Conservation (phyloP, 2,888 invertebrate species). For the Ormyrus pomaceus region DNA sequence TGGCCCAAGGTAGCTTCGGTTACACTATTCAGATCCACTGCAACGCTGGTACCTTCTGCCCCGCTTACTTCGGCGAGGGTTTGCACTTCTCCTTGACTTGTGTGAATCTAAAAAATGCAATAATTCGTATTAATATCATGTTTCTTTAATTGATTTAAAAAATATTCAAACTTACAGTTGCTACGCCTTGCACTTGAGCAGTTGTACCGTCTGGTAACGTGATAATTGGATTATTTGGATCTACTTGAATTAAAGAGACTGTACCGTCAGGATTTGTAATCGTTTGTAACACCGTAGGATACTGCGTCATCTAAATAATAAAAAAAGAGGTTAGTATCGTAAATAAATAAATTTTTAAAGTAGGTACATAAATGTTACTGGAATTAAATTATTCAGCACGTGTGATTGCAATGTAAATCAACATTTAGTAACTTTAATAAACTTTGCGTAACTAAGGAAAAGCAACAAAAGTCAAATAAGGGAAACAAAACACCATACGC, state of each 20-base stretch:
- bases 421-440: neutral
- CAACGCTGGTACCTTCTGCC: constrained; percentile 82
- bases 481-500: constrained; percentile 72
- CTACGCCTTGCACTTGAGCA: constrained; percentile 92
- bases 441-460: constrained; percentile 46
- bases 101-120: constrained; percentile 73
- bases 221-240: constrained; percentile 95
- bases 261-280: constrained; percentile 98
- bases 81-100: constrained; percentile 80
- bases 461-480: constrained; percentile 71
- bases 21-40: constrained; percentile 91
- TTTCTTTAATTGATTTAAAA: neutral
- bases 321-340: neutral
- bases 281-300: constrained; percentile 94
- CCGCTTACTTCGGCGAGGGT: constrained; percentile 85
- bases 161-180: constrained; percentile 77
- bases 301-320: constrained; percentile 80
- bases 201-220: constrained; percentile 97
- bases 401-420: neutral
- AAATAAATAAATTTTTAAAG: no score
- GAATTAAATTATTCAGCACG: constrained; percentile 5
- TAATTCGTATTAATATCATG: neutral
- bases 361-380: no score
- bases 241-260: constrained; percentile 96
- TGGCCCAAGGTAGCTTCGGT: constrained; percentile 94